Evolutionary conservation across 2,888 invertebrate genomes (phyloP), one percentile per base, ranked within the genome.

Genomic region (Celastrina argiolus): DNA sequence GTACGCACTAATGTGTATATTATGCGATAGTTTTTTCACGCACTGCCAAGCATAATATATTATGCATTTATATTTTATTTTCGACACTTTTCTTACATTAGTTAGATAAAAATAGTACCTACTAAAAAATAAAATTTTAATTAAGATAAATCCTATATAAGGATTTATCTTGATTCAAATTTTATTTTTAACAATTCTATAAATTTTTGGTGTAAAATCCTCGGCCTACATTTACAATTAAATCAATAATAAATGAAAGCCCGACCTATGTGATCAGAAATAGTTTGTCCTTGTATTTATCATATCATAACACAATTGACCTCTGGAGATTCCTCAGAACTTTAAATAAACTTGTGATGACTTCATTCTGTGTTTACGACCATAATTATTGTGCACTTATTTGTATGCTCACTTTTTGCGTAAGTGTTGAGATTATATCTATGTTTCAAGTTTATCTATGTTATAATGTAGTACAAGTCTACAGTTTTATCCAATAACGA

Each of bases 341-440:
- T 61, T 36, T 36, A 22, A 61, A 61, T 61, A 36, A 61, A 31
- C 59, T 58, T 58, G 56, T 36, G 61, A 61, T 61, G 36, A 36
- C 18, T 12, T 61, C 61, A 61, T 39, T 22, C 39, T 39, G 36
- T 61, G 39, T 61, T 22, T 36, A 14, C 16, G 31, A 31, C 31
- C 39, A 10, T 39, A n/a, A 61, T 61, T 61, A 61, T 39, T 14
- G 18, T 61, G 36, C 36, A 36, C 59, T 39, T 39, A n/a, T n/a
- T n/a, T n/a, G n/a, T n/a, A 39, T 22, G 22, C 4, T 22, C 8
- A n/a, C 6, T 42, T 45, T 45, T 45, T 18, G 18, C 10, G 8
- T 18, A 10, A 45, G 18, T 16, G 18, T 45, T 18, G 10, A 45
- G 2, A 45, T 18, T 18, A 39, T 45, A 7, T 6, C 31, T 31